Percentiles rank a stretch among this genome's conserved stretches.
phyloP scores from a whole-genome alignment of 2,888 invertebrate species.

The Mechanitis mazaeus region DNA sequence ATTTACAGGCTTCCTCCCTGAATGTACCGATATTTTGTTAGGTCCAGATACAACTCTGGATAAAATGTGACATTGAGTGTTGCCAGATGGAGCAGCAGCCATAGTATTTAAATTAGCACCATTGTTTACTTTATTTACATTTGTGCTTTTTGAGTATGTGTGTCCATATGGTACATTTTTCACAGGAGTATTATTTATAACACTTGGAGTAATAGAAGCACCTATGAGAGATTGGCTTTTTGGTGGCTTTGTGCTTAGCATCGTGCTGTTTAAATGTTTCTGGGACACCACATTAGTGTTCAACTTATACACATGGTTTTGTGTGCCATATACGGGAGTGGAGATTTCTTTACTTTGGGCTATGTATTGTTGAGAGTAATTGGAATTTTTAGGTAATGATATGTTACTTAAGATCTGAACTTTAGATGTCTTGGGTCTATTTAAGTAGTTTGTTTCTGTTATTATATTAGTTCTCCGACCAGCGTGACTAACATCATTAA shows the following conservation, averaged over 20 bases:
- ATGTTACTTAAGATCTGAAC: constrained; percentile 73
- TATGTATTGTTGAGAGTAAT: constrained; percentile 60
- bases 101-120: constrained; percentile 70
- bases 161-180: constrained; percentile 67
- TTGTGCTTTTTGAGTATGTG: constrained; percentile 63
- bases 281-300: constrained; percentile 58
- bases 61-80: constrained; percentile 67
- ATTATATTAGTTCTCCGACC: constrained; percentile 61
- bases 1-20: constrained; percentile 63
- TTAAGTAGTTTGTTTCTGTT: constrained; percentile 60
- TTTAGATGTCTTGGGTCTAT: constrained; percentile 62
- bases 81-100: constrained; percentile 61
- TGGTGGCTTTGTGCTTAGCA: constrained; percentile 60
- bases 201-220: constrained; percentile 54
- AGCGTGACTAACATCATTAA: constrained; percentile 53
- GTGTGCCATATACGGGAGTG: constrained; percentile 60
- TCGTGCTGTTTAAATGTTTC: constrained; percentile 61
- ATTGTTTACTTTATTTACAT: constrained; percentile 67
- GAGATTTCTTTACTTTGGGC: constrained; percentile 57
- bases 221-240: constrained; percentile 66
- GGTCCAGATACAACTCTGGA: constrained; percentile 71
- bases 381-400: constrained; percentile 64
- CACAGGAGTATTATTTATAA: constrained; percentile 60
- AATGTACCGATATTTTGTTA: constrained; percentile 69
- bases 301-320: constrained; percentile 67